phyloP scores from a whole-genome alignment of 2,888 invertebrate species.

The Acleris laterana region DNA sequence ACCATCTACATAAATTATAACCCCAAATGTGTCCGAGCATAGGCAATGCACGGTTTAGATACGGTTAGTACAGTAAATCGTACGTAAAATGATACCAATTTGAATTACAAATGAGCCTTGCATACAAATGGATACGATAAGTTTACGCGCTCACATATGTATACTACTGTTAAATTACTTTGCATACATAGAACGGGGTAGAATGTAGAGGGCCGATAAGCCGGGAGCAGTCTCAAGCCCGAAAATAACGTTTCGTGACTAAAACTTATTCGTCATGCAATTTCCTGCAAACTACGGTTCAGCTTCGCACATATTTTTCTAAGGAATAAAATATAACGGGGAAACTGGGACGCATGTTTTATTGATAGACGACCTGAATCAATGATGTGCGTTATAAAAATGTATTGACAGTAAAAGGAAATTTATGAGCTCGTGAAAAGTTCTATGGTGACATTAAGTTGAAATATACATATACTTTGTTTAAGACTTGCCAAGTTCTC shows the following conservation, averaged over 20 bases:
- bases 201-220: conserved; percentile 6
- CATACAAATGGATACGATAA: conserved; percentile 1
- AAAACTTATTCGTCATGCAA: conserved; percentile 20
- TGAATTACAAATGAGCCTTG: conserved; percentile 8
- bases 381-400: conserved; percentile 24
- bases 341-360: conserved; percentile 9
- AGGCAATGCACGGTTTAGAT: background rate
- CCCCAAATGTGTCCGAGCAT: conserved; percentile 4
- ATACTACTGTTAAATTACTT: conserved; percentile 22
- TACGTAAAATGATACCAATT: background rate
- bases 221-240: background rate
- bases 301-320: conserved; percentile 13
- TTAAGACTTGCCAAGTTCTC: conserved; percentile 2
- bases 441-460: conserved; percentile 16
- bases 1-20: conserved; percentile 9
- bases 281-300: conserved; percentile 13
- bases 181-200: conserved; percentile 27
- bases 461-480: conserved; percentile 23
- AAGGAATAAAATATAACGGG: conserved; percentile 11
- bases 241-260: conserved; percentile 4
- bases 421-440: conserved; percentile 26
- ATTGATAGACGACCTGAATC: conserved; percentile 17
- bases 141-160: background rate
- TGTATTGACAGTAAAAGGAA: conserved; percentile 24
- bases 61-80: conserved; percentile 6